A percentile compares a stretch with the other conserved stretches of the same genome.
Evolutionary conservation across 1,140 invertebrate species (phyloP).

Genomic region (Myzus persicae): DNA sequence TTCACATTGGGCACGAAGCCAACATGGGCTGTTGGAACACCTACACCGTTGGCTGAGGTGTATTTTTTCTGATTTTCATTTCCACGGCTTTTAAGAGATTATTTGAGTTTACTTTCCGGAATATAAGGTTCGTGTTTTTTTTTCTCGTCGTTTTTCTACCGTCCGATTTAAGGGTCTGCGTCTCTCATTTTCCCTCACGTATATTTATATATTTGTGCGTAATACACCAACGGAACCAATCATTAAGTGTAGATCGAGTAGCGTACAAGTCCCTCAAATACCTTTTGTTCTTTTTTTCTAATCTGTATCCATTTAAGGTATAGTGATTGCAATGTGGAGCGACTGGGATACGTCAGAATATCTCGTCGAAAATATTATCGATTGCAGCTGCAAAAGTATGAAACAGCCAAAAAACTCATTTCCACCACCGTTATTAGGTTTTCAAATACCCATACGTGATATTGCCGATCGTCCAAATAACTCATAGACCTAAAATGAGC

Average conservation of each 20-base stretch:
- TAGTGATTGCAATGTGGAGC: not conserved
- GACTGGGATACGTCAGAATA: not conserved
- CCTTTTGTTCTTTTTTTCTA: not conserved
- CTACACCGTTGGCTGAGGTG: not conserved
- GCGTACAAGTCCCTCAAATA: not conserved
- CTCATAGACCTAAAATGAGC: no score
- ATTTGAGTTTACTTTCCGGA: not conserved
- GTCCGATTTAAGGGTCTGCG: not conserved
- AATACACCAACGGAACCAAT: not conserved
- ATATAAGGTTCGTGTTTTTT: not conserved
- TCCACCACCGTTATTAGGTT: not conserved
- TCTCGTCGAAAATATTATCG: not conserved
- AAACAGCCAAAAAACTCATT: not conserved
- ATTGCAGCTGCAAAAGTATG: not conserved
- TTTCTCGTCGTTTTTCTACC: not conserved
- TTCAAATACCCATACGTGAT: not conserved
- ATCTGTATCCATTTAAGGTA: not conserved
- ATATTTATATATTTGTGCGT: not conserved
- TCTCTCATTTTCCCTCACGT: not conserved
- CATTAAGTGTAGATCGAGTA: not conserved
- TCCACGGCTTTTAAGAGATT: not conserved
- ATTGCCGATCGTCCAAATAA: not conserved
- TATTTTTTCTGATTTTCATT: conserved; percentile 1
- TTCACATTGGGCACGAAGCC: not conserved
- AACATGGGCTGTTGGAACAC: not conserved